A percentile compares a stretch with the other conserved stretches of the same genome.
These are phyloP conservation scores for Catostylus mosaicus DNA, from an alignment of 30 jellyfish, hydroid and myxozoan genomes.

Conservation along the genomic window DNA sequence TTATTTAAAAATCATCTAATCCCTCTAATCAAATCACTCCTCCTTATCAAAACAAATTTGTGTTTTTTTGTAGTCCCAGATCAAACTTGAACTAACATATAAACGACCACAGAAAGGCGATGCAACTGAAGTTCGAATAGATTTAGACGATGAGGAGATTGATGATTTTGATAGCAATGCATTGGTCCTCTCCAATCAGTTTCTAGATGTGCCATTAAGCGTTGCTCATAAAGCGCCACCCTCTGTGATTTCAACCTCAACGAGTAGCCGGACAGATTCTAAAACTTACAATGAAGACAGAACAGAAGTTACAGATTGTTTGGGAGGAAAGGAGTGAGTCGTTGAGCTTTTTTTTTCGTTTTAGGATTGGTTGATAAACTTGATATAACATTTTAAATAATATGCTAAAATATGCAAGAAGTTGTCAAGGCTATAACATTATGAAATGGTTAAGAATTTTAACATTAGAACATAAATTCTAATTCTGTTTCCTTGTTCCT, in stretches of 20 bases:
- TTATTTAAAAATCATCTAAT: no score
- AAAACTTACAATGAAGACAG: conserved; percentile 24
- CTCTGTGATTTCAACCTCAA: not conserved
- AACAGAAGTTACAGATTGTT: conserved; percentile 17
- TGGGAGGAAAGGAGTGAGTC: conserved; percentile 40
- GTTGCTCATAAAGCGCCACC: not conserved
- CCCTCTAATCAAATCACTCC: no score
- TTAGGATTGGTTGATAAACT: no score
- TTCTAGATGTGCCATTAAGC: conserved; percentile 29
- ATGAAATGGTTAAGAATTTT: no score
- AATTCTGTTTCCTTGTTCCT: no score
- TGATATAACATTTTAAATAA: no score
- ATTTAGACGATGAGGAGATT: conserved; percentile 19
- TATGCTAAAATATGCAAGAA: no score
- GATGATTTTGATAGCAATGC: not conserved
- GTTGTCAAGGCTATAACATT: no score
- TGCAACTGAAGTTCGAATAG: conserved; percentile 14
- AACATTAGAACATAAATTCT: no score
- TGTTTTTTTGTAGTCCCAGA: conserved; percentile 24
- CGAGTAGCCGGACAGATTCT: conserved; percentile 6
- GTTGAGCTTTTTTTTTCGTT: not conserved
- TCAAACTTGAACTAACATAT: conserved; percentile 29
- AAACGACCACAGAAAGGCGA: conserved; percentile 6
- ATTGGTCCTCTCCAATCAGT: conserved; percentile 25
- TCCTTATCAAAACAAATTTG: no score